These are phyloP conservation scores for Dromococcyx pavoninus DNA, from an alignment of 2,797 vertebrate species.

Conservation along the genomic window DNA sequence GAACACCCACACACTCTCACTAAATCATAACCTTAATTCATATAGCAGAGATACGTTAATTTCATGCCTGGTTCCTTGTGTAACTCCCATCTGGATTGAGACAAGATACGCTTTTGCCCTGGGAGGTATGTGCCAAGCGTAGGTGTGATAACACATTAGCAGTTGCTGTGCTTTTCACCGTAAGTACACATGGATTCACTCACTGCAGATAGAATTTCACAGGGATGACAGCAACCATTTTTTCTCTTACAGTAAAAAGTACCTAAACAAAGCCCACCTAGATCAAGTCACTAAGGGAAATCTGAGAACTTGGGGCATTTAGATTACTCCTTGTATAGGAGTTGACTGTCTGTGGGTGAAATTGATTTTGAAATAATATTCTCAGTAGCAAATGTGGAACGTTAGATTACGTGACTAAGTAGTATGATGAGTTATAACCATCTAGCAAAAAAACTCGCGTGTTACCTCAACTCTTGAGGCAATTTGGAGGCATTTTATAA, in stretches of 20 bases:
- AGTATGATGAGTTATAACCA: background rate
- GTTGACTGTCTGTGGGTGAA: background rate
- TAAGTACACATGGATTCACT: background rate
- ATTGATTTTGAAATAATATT: background rate
- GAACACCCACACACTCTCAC: accelerated
- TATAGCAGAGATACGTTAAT: background rate
- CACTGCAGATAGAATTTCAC: background rate
- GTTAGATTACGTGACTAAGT: background rate
- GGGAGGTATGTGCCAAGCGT: background rate
- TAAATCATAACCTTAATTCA: background rate
- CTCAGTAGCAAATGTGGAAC: background rate
- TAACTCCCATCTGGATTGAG: background rate
- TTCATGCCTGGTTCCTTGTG: background rate
- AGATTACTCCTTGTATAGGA: background rate
- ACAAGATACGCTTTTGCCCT: too few species aligned
- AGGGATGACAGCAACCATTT: background rate
- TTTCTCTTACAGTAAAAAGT: background rate
- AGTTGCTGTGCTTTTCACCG: background rate
- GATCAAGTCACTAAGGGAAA: background rate
- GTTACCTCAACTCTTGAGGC: background rate
- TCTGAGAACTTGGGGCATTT: background rate
- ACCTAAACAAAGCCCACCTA: background rate
- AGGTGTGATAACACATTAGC: background rate
- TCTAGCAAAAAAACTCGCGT: accelerated
- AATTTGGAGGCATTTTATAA: background rate